A percentile compares a stretch with the other conserved stretches of the same genome.
Conservation (phyloP, 2,113 vertebrate genomes). For the Nothobranchius kuhntae region DNA sequence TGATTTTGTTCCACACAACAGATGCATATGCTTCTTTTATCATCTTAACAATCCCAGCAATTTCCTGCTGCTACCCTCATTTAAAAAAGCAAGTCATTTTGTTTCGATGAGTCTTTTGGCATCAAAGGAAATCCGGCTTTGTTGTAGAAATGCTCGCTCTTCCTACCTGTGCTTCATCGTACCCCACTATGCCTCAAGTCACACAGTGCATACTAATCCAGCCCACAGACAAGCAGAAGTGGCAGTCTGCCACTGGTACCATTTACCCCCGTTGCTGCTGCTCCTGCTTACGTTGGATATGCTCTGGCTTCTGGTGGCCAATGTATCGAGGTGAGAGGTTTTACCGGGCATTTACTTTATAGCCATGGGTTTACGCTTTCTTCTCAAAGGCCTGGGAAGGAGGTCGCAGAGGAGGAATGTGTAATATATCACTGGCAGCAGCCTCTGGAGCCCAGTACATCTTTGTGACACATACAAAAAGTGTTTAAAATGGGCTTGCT, state of each 20-base stretch:
- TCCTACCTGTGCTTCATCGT: slow-evolving; percentile 64
- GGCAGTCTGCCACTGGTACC: slow-evolving; percentile 54
- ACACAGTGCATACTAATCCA: slow-evolving; percentile 57
- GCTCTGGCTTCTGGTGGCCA: slow-evolving; percentile 26
- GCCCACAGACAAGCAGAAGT: slow-evolving; percentile 41
- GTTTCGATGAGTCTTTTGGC: slow-evolving; percentile 39
- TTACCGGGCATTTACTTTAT: slow-evolving; percentile 58
- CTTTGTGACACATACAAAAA: slow-evolving; percentile 52
- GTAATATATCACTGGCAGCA: slow-evolving; percentile 48
- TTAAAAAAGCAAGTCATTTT: slow-evolving; percentile 22
- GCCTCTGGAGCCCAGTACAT: slow-evolving; percentile 47
- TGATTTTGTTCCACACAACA: slow-evolving; percentile 36
- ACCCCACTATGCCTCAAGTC: slow-evolving; percentile 45
- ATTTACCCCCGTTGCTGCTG: slow-evolving; percentile 38
- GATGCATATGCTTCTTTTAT: slow-evolving; percentile 32
- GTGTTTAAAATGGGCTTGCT: slow-evolving; percentile 48
- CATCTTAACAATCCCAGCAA: slow-evolving; percentile 15
- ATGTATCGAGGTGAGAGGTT: slow-evolving; percentile 38
- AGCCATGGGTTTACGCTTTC: slow-evolving; percentile 47
- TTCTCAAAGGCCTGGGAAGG: slow-evolving; percentile 29
- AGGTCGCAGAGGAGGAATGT: slow-evolving; percentile 37
- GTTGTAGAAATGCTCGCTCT: slow-evolving; percentile 41
- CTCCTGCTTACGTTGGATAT: slow-evolving; percentile 12
- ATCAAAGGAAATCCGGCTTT: slow-evolving; percentile 54
- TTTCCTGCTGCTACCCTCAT: not conserved